Evolutionary conservation across 2,113 vertebrate species (phyloP), one percentile per base, ranked within the genome.

Genomic region (Callorhinus ursinus): DNA sequence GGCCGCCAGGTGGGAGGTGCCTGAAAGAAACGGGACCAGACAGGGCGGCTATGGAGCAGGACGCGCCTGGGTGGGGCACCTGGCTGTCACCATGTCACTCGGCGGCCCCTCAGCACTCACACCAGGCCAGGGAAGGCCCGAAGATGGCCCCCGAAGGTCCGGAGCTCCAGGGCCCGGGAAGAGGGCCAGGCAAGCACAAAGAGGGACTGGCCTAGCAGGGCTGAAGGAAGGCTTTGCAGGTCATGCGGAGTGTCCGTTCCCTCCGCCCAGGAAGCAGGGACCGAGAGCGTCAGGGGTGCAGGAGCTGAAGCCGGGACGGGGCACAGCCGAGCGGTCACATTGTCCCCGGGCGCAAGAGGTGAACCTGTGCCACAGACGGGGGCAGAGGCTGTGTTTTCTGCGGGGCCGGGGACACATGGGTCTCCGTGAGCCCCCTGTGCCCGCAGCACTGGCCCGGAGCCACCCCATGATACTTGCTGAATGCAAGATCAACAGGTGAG

Each of bases 181-280:
- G 46, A 46, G 46, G 46, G 46, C 46, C 46, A 1, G 46, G 46
- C 46, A 1, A 46, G 46, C 46, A 46, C 46, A 46, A 46, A 46
- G 46, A 24, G 14, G 63, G 13, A 57, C 4, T 13, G 7, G 57
- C 33, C 49, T 28, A 4, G 8, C n/a, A n/a, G 1, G 19, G 15
- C 31, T 3, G 7, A 11, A 8, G 18, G 39, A 22, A 57, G 49
- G n/a, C 51, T 65, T 31, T 42, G 4, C 36, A 1, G 22, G 49
- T 46, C 8, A 6, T 0, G 2, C 5, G 39, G 7, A 0, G 0
- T 1, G 3, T 14, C 69, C 13, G 2, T 9, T 7, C 1, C 1
- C 39, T 59, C 36, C 2, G 0, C 72, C 42, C n/a, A 0, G 19
- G 74, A 36, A 46, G 51, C 21, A 31, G 22, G 36, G 46, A 11